Base-by-base conservation (phyloP, 2,113 vertebrate genomes). In the Gopherus flavomarginatus region DNA sequence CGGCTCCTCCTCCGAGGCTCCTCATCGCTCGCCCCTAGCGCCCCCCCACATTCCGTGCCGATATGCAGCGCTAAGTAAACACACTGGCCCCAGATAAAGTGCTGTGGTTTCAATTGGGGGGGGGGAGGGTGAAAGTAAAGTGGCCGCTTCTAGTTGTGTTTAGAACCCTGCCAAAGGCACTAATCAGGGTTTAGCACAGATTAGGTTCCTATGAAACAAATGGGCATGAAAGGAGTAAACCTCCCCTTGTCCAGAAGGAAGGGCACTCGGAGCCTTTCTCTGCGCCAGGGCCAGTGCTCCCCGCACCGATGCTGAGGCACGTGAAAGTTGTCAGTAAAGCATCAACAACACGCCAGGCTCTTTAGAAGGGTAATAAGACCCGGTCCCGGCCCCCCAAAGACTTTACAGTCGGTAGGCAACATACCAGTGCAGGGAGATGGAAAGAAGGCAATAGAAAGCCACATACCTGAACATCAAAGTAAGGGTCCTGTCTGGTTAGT, bases 1-100 rank as follows among this genome's bases (percentile, higher is more conserved):
- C 8, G 3, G 11, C 49, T 8, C 11, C 24, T 22, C 6, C 53
- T 7, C 17, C 1, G 21, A 44, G 44, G 6, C 44, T 44, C 44
- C 44, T 44, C 44, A 7, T 44, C 21, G 21, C 53, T 9, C 14
- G 16, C 14, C 4, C 14, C 50, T 52, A 14, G 53, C 19, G 7
- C 24, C 54, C 24, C 9, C 8, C 21, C 22, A 7, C 22, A 2
- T 4, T 1, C 54, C 9, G 17, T 6, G 26, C 24, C 26, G 24
- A 26, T 22, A 3, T 54, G 10, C 17, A 31, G 52, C 81, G 35
- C 85, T 83, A 19, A 56, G 24, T 42, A 4, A 59, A 65, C 95
- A 83, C 95, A 92, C 88, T 94, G 89, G 59, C 47, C 80, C 89
- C 92, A 88, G 94, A 86, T 75, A 91, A 85, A 57, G 89, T 83